These are phyloP conservation scores for Todiramphus chloris DNA, from an alignment of 2,113 vertebrate species.

Conservation along the genomic window DNA sequence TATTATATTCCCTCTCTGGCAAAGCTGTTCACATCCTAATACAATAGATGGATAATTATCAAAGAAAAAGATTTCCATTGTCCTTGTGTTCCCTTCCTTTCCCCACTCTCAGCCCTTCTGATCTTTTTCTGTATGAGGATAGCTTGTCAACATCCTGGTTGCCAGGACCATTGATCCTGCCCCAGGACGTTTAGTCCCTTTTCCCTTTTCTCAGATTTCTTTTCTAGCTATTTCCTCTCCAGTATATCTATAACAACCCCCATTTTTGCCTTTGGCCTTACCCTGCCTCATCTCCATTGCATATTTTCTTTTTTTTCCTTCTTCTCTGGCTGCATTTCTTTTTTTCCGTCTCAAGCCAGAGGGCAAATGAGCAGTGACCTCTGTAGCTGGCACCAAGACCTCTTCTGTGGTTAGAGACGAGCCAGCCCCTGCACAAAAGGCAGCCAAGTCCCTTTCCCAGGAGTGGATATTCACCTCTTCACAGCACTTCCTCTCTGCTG, in stretches of 20 bases:
- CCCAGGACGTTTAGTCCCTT: not conserved
- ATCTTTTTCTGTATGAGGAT: not conserved
- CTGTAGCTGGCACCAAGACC: conserved; percentile 39
- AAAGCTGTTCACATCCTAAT: not conserved
- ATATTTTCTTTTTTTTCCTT: not conserved
- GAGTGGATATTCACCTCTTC: not conserved
- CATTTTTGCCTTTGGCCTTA: conserved; percentile 19
- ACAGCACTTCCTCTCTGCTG: not conserved
- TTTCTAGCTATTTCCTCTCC: not conserved
- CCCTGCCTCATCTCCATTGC: not conserved
- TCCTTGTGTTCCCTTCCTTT: not conserved
- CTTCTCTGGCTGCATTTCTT: not conserved
- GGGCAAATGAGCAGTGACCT: conserved; percentile 55
- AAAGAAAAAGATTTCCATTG: not conserved
- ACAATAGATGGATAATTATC: not conserved
- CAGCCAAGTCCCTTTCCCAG: conserved; percentile 34
- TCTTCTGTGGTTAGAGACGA: conserved; percentile 17
- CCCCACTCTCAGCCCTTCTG: not conserved
- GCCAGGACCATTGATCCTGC: not conserved
- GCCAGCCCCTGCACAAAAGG: not conserved
- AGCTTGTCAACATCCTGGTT: not conserved
- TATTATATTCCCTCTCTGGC: not conserved
- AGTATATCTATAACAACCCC: not conserved
- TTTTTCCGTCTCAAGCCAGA: conserved; percentile 45
- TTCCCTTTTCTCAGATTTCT: not conserved